Percentiles rank a stretch among this genome's conserved stretches.
Conservation (phyloP, 2,113 vertebrate species). For the Solenodon paradoxus region DNA sequence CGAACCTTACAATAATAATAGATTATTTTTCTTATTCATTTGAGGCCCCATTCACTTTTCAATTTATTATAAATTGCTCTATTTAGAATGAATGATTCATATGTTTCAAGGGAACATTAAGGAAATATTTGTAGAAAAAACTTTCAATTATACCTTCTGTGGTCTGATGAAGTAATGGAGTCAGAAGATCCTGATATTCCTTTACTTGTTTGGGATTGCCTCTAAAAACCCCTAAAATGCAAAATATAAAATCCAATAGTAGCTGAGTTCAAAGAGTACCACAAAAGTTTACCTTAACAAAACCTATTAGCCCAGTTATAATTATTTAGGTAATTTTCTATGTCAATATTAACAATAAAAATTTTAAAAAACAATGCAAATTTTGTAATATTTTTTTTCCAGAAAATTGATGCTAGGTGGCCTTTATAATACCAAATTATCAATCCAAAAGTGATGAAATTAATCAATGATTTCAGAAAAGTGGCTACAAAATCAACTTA, state of each 20-base stretch:
- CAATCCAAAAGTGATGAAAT: no score
- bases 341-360: conserved; percentile 24
- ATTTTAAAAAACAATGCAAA: neutral
- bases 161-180: conserved; percentile 91
- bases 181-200: conserved; percentile 92
- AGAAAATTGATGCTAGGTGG: neutral
- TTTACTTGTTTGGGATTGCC: conserved; percentile 92
- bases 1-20: neutral
- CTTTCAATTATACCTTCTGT: conserved; percentile 87
- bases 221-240: conserved; percentile 90
- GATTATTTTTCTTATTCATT: neutral
- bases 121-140: neutral
- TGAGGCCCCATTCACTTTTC: neutral
- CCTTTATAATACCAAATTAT: no score
- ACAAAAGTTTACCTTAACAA: neutral
- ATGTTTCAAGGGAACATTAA: neutral
- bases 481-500: no score
- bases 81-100: neutral
- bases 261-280: neutral
- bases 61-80: neutral
- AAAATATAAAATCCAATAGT: conserved; percentile 58
- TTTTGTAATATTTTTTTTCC: neutral
- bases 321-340: conserved; percentile 3
- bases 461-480: no score
- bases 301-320: neutral